phyloP scores from a whole-genome alignment of 2,113 vertebrate genomes.

The Mastomys coucha region DNA sequence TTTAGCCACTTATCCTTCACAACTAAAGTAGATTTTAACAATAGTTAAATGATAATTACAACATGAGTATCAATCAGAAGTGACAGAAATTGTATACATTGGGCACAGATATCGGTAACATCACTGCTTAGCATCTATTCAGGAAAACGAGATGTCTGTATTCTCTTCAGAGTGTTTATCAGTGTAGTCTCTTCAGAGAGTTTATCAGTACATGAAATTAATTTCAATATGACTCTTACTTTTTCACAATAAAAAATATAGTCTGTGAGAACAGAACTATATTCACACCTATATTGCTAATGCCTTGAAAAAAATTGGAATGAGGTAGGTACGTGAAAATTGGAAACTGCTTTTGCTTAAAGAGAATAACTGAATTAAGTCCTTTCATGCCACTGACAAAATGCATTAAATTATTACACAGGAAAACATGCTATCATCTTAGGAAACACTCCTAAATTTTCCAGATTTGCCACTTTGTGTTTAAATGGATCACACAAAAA shows the following conservation, averaged over 20 bases:
- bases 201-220: not conserved
- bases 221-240: not conserved
- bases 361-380: not conserved
- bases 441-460: not conserved
- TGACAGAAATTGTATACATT: not conserved
- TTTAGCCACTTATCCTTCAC: not conserved
- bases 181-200: not conserved
- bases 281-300: not conserved
- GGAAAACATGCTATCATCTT: not conserved
- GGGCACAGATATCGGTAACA: fast-evolving
- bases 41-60: not conserved
- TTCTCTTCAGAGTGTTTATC: not conserved
- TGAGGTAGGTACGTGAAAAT: not conserved
- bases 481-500: not conserved
- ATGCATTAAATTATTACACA: not conserved
- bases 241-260: not conserved
- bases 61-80: not conserved
- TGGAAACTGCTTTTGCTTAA: not conserved
- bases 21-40: not conserved
- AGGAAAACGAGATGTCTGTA: not conserved
- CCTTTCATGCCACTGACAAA: not conserved
- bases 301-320: not conserved
- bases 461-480: not conserved
- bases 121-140: not conserved
- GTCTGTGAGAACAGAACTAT: not conserved